phyloP scores from a whole-genome alignment of 2,797 vertebrate species.

The Nannoperca australis region DNA sequence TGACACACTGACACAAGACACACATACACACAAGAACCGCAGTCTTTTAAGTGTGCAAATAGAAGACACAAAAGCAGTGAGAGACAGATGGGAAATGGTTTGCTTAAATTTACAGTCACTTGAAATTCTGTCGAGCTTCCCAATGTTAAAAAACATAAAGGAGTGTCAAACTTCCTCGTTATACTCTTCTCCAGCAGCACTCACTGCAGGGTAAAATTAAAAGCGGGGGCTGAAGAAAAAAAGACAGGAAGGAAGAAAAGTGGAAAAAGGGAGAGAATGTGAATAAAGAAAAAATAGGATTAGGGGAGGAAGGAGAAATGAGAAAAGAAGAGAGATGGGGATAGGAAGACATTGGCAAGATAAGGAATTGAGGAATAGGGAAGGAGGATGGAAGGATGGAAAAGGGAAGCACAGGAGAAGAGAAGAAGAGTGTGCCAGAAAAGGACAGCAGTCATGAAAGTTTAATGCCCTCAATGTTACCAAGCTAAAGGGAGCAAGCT shows the following conservation, averaged over 20 bases:
- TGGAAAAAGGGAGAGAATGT: neutral
- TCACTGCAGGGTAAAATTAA: conserved; percentile 57
- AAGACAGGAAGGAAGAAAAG: neutral
- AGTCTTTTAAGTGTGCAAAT: conserved; percentile 60
- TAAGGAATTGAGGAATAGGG: neutral
- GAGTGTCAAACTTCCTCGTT: conserved; percentile 74
- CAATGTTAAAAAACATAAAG: conserved; percentile 70
- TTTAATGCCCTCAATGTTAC: conserved; percentile 73
- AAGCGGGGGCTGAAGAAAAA: neutral
- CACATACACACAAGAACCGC: conserved; percentile 4
- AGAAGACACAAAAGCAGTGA: conserved; percentile 57
- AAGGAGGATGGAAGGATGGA: neutral
- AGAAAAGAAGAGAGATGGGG: neutral
- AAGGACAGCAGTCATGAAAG: conserved; percentile 69
- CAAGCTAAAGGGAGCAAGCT: conserved; percentile 61
- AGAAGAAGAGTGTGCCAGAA: conserved; percentile 45
- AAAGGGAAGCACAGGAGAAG: neutral
- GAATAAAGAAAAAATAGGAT: neutral
- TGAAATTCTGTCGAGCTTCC: conserved; percentile 69
- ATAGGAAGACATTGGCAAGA: conserved; percentile 1
- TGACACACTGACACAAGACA: neutral
- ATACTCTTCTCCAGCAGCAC: conserved; percentile 58
- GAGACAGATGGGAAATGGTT: conserved; percentile 70
- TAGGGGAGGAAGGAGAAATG: neutral
- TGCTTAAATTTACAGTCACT: conserved; percentile 65